Evolutionary conservation across 2,113 vertebrate species (phyloP).

Genomic region (Clupea harengus): DNA sequence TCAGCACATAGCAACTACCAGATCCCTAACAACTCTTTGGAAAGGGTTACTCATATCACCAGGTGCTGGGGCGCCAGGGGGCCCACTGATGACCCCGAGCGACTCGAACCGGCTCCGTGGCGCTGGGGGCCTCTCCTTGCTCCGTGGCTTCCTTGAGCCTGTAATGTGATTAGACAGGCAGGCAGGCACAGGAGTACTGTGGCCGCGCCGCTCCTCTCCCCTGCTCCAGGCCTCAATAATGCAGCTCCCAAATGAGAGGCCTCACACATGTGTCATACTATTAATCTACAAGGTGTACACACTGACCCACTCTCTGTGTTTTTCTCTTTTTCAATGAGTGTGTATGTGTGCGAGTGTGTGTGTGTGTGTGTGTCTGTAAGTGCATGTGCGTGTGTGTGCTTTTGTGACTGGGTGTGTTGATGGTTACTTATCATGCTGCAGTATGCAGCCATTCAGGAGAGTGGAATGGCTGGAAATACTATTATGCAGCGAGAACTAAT

Average conservation of each 20-base stretch:
- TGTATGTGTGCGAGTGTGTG: background rate
- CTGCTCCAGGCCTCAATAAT: constrained; percentile 67
- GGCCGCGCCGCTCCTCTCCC: constrained; percentile 49
- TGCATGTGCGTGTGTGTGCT: background rate
- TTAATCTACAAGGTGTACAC: constrained; percentile 31
- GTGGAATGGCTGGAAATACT: background rate
- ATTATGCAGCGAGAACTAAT: background rate
- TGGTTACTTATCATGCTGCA: background rate
- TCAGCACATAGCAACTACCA: background rate
- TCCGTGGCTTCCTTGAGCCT: constrained; percentile 48
- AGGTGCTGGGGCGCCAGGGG: background rate
- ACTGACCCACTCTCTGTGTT: background rate
- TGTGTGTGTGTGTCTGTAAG: background rate
- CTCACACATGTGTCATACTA: constrained; percentile 55
- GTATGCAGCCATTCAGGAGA: background rate
- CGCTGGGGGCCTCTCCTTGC: background rate
- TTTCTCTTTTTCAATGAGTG: no score
- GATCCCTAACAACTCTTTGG: background rate
- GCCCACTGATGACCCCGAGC: background rate
- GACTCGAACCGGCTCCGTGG: background rate
- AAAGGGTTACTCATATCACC: background rate
- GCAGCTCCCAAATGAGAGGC: constrained; percentile 48
- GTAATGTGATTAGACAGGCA: constrained; percentile 71
- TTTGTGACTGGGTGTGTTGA: background rate
- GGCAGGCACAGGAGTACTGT: constrained; percentile 67